Base-by-base conservation (phyloP, 2,797 vertebrate genomes). In the Tragelaphus oryx region DNA sequence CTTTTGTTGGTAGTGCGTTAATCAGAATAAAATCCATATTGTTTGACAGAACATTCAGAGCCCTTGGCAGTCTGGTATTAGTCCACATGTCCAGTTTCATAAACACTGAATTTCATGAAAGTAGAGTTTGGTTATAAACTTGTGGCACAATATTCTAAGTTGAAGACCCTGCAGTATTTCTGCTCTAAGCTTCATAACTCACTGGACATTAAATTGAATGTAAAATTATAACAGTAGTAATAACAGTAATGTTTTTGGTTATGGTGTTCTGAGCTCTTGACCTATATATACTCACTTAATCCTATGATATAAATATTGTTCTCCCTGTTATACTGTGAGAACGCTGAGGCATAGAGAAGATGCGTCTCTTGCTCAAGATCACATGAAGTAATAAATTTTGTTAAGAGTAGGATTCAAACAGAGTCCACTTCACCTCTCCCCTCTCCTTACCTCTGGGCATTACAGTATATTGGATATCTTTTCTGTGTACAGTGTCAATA, bases 391-490 rank as follows among this genome's bases (percentile, higher is more conserved):
- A 60, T 83, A 80, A 68, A 79, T 87, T 76, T 76, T 89, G 16
- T 75, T 91, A 92, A 92, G 52, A 94, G 28, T 83, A 33, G 59
- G 50, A 74, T 44, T 88, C 75, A 93, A 82, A 91, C 41, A 37
- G 26, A 84, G 22, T 88, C 50, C 30, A 41, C 22, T 59, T 76
- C 76, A 68, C 55, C 26, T 94, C 50, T 79, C n/a, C 22, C 59
- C 65, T n/a, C 5, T n/a, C n/a, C 37, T 41, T 41, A 8, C 65
- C 44, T 79, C 59, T 80, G 62, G 22, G 3, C 22, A n/a, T 71
- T 80, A 37, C 11, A 41, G 10, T 74, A 24, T 87, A 55, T 20
- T 79, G 20, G 33, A 20, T 41, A 41, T 85, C 71, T 50, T 82
- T 94, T 33, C 75, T 75, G 9, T 91, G 8, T 81, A 22, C 26